phyloP scores from a whole-genome alignment of 1,140 invertebrate genomes.

The Caligus rogercresseyi region DNA sequence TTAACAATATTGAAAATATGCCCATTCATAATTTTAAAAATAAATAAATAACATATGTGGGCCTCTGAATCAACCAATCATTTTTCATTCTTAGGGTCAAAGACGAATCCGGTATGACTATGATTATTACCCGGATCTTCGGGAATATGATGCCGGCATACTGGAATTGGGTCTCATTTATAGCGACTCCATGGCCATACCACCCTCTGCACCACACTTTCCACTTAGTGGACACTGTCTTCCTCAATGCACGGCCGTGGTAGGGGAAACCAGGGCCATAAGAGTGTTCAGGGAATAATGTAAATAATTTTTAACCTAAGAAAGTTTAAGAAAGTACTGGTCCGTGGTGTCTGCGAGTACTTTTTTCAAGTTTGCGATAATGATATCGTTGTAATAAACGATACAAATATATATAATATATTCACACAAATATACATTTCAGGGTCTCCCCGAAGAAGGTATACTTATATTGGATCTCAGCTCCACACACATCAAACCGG shows the following conservation, averaged over 20 bases:
- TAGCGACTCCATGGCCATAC: slow-evolving; percentile 94
- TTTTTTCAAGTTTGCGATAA: no score
- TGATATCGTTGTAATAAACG: no score
- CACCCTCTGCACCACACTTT: slow-evolving; percentile 55
- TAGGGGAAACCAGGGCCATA: slow-evolving; percentile 30
- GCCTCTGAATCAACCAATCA: no score
- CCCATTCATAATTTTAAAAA: no score
- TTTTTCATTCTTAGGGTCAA: slow-evolving; percentile 50
- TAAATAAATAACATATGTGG: no score
- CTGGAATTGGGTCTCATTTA: slow-evolving; percentile 94
- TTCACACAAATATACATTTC: slow-evolving; percentile 19
- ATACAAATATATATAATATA: no score
- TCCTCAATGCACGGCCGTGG: slow-evolving; percentile 72
- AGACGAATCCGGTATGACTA: slow-evolving; percentile 72
- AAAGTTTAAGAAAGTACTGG: no score
- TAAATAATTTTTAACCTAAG: no score
- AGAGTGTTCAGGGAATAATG: not conserved
- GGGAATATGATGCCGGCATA: slow-evolving; percentile 76
- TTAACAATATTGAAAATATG: no score
- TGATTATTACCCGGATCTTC: slow-evolving; percentile 43
- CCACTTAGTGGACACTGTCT: slow-evolving; percentile 73
- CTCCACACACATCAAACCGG: slow-evolving; percentile 92
- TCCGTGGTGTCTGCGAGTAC: slow-evolving; percentile 8
- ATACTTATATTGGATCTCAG: slow-evolving; percentile 85
- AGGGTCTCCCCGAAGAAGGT: slow-evolving; percentile 60